Evolutionary conservation across 1,140 invertebrate species (phyloP), one percentile per base, ranked within the genome.

Genomic region (Trachelipus rathkii): DNA sequence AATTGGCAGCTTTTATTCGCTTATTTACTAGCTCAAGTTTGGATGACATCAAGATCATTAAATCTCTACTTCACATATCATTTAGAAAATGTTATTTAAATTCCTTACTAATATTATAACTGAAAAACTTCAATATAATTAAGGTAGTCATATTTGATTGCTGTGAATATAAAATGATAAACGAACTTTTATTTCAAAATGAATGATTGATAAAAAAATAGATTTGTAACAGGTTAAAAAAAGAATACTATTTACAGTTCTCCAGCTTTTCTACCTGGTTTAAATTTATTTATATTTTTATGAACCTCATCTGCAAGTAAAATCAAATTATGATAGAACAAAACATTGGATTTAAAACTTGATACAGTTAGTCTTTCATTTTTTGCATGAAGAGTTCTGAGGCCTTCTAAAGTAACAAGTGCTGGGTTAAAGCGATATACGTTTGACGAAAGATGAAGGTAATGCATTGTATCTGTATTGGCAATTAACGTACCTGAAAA

Each of bases 381-480:
- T 75, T 86, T 78, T 11, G 88, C 89, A 84, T 89, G 89, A 72
- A 88, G 85, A 70, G 85, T 81, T 44, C 79, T 78, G 0, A 85
- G 50, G 75, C 88, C 87, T 7, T 83, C 83, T 13, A 83, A 83
- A 43, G 78, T 82, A 77, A 89, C 83, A 24, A 85, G 81, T 6
- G 85, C 83, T 15, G 88, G 87, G 73, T 84, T 84, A 82, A 88
- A 88, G 53, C 89, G 83, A 80, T 89, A 89, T 7, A 89, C 84
- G 77, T 86, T 84, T 9, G 83, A 73, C 0, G 87, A 86, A 44
- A 89, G 82, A 23, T 84, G 77, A 11, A 85, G 76, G 82, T 88
- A 89, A 83, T 87, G 86, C 66, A 82, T 83, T 3, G 87, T 87
- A 81, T 89, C 89, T 44, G 89, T 89, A 76, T 88, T 88, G 21